Evolutionary conservation across 30 jellyfish, hydroid and myxozoan species (phyloP), one percentile per base, ranked within the genome.

Genomic region (Hydractinia echinata): DNA sequence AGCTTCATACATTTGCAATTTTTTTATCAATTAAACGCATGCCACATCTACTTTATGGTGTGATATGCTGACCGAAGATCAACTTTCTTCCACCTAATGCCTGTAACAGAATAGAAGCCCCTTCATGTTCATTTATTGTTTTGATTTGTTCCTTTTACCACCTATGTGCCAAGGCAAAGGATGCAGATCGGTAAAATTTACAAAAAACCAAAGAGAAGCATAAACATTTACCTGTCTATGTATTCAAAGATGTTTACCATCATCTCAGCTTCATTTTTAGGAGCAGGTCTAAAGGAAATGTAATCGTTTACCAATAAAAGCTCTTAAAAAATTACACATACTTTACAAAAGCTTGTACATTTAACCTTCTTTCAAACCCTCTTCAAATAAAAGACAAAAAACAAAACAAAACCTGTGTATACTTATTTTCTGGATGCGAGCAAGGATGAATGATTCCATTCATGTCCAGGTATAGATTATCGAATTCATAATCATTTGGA

Each of bases 371-470:
- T 6, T 6, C 74, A 6, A 6, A 64, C 7, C 7, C 39, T 6
- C 9, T 13, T 7, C 5, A 2, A 64, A 64, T 13, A 0, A 10
- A 72, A 50, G 13, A 50, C 51, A 54, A 6, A 49, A 76, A 52
- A 76, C 55, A 7, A 13, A n/a, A 76, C 1, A 55, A 55, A 8
- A 7, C 20, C 77, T 5, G 15, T 16, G 39, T 89, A 53, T 79
- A 94, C 99, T 94, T 88, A 61, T 94, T 87, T 88, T 94, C 99
- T 8, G 99, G 99, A 79, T 94, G 99, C 49, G 96, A 87, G 81
- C 99, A 94, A 6, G 99, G 99, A 82, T 94, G 99, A 61, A 94
- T 94, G 79, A 94, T 94, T 14, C 99, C 99, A 94, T 94, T 94
- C 99, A 94, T 94, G 73, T 94, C 99, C 77, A 94, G 87, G 66